Percentiles rank a stretch among this genome's conserved stretches.
These are phyloP conservation scores for Sthenelais limicola DNA, from an alignment of 2,888 invertebrate species.

Conservation along the genomic window DNA sequence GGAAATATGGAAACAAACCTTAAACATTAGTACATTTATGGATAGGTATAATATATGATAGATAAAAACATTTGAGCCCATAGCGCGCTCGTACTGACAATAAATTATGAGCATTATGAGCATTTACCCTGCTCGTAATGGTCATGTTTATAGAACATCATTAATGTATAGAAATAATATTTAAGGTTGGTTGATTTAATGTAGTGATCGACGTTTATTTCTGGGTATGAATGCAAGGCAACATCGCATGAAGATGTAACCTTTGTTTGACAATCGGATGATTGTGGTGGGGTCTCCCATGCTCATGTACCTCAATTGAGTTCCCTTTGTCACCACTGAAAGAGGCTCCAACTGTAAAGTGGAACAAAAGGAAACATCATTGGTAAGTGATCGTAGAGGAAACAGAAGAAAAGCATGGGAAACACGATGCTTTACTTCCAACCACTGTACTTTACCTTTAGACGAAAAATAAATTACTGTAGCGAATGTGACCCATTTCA, in stretches of 20 bases:
- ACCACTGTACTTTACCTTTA: slow-evolving; percentile 41
- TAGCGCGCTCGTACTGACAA: slow-evolving; percentile 7
- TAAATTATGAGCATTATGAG: slow-evolving; percentile 42
- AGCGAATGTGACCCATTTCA: slow-evolving; percentile 23
- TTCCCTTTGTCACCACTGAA: slow-evolving; percentile 47
- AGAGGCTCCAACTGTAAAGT: slow-evolving; percentile 60
- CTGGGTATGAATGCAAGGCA: slow-evolving; percentile 39
- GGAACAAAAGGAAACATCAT: slow-evolving; percentile 66
- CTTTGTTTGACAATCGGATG: slow-evolving; percentile 37
- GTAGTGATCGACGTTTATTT: slow-evolving; percentile 36
- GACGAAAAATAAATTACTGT: slow-evolving; percentile 35
- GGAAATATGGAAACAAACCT: slow-evolving; percentile 39
- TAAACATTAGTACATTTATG: slow-evolving; percentile 37
- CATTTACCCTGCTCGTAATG: slow-evolving; percentile 37
- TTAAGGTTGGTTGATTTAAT: slow-evolving; percentile 39
- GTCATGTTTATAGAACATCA: slow-evolving; percentile 34
- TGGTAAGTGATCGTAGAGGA: slow-evolving; percentile 48
- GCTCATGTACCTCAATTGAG: slow-evolving; percentile 49
- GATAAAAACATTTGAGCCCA: slow-evolving; percentile 20
- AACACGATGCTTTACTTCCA: slow-evolving; percentile 39
- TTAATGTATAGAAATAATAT: slow-evolving; percentile 10
- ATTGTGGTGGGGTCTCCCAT: slow-evolving; percentile 44
- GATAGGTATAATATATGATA: slow-evolving; percentile 13
- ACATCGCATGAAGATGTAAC: slow-evolving; percentile 42
- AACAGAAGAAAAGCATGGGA: slow-evolving; percentile 29